Evolutionary conservation across 2,113 vertebrate species (phyloP).

Genomic region (Sylvia atricapilla): DNA sequence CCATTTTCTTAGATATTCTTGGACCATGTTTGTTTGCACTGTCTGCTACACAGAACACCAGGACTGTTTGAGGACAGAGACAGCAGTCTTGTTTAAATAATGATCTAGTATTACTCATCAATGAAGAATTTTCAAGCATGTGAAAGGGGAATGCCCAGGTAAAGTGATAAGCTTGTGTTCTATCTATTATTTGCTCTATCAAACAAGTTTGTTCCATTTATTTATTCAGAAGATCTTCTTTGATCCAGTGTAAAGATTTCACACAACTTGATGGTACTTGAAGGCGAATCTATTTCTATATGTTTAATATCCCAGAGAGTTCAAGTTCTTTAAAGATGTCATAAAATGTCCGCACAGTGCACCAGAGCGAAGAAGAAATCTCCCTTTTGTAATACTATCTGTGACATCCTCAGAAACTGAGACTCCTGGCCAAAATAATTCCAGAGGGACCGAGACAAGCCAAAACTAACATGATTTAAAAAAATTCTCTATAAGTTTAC

Average conservation of each 20-base stretch:
- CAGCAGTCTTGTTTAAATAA: neutral
- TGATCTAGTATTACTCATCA: neutral
- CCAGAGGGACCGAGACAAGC: neutral
- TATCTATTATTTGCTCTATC: neutral
- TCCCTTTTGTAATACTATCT: constrained; percentile 4
- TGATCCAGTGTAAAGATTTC: neutral
- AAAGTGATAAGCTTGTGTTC: neutral
- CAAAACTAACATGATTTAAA: neutral
- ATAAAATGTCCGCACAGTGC: neutral
- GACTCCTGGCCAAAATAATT: neutral
- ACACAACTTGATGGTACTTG: neutral
- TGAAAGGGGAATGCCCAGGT: neutral
- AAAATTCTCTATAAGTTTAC: neutral
- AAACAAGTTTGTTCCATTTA: neutral
- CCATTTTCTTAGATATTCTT: neutral
- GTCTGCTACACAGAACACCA: neutral
- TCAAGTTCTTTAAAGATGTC: neutral
- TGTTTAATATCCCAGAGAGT: neutral
- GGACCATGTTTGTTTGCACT: neutral
- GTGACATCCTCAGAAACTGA: constrained; percentile 19
- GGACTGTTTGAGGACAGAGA: neutral
- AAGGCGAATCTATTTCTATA: neutral
- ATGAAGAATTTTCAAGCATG: neutral
- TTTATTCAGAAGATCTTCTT: neutral
- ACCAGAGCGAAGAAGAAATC: constrained; percentile 18